Base-by-base conservation (phyloP, 2,888 invertebrate genomes). In the Cinara cedri region DNA sequence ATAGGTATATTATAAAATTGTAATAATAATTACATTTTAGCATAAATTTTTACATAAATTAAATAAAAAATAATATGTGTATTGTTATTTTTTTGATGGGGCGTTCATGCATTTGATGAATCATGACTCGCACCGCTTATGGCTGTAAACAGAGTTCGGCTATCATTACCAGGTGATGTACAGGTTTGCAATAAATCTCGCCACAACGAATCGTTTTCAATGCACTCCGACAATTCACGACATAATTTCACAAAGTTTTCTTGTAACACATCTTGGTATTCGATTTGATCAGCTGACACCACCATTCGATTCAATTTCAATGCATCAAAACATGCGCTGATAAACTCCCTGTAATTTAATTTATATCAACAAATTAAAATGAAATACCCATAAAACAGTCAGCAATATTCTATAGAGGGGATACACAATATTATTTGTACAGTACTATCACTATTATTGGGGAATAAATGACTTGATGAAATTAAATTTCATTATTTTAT, bases 181-280 rank as follows among this genome's bases (percentile, higher is more conserved):
- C 87, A 86, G 68, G 86, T 86, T 70, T 89, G 89, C 8, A 76
- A 46, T 19, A 76, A 44, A 82, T 89, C 89, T 1, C 88, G 88
- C 88, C 89, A 89, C 68, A 94, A 87, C 0, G 92, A 90, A 84
- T 94, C 93, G 0, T 92, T 92, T 82, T 94, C 88, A 82, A 94
- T 87, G 19, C 76, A 76, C 51, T 88, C 88, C 63, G 93, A 91
- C 49, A 96, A 87, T 14, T 92, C 92, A 80, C 90, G 90, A 84
- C 94, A 94, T 72, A 97, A 88, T 84, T 95, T 95, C 84, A 92
- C 91, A 87, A 94, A 96, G 86, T 96, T 96, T 62, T 91, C 89
- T 83, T 93, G 91, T 51, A 97, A 87, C 9, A 93, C 93, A 85
- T 94, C 93, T 85, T 98, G 98, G 85, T 98, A 98, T 83, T 96